A percentile compares a stretch with the other conserved stretches of the same genome.
Conservation (phyloP, 2,888 invertebrate genomes). For the Meliscaeva auricollis region DNA sequence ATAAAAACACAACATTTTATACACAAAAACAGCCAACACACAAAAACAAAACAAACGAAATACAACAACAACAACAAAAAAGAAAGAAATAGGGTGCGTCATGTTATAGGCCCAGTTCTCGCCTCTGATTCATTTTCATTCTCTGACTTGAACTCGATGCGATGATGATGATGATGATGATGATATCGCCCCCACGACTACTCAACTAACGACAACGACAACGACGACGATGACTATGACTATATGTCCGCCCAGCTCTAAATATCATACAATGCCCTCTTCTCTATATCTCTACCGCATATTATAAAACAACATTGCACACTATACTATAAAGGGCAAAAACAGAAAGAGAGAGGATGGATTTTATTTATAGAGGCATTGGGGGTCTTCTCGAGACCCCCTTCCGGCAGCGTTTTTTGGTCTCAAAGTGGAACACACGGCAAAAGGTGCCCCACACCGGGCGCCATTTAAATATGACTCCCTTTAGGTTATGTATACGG, state of each 20-base stretch:
- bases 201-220: too few species aligned
- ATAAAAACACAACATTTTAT: slow-evolving; percentile 30
- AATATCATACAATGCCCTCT: slow-evolving; percentile 55
- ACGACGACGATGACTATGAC: slow-evolving; percentile 3
- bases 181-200: slow-evolving; percentile 60
- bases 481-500: neutral
- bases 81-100: slow-evolving; percentile 64
- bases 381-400: slow-evolving; percentile 39
- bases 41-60: slow-evolving; percentile 25
- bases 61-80: too few species aligned
- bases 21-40: too few species aligned
- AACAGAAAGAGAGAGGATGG: slow-evolving; percentile 30
- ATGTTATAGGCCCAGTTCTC: slow-evolving; percentile 56
- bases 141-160: slow-evolving; percentile 39
- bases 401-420: slow-evolving; percentile 56
- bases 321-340: slow-evolving; percentile 31
- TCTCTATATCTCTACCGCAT: neutral
- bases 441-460: slow-evolving; percentile 54
- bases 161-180: slow-evolving; percentile 61
- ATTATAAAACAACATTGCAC: slow-evolving; percentile 40
- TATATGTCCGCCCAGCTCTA: slow-evolving; percentile 42
- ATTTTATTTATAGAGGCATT: slow-evolving; percentile 67
- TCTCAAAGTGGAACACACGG: slow-evolving; percentile 63
- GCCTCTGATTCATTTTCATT: slow-evolving; percentile 54
- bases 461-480: slow-evolving; percentile 24